Percentiles rank a stretch among this genome's conserved stretches.
These are phyloP conservation scores for Eptesicus fuscus DNA, from an alignment of 2,113 vertebrate species.

Conservation along the genomic window DNA sequence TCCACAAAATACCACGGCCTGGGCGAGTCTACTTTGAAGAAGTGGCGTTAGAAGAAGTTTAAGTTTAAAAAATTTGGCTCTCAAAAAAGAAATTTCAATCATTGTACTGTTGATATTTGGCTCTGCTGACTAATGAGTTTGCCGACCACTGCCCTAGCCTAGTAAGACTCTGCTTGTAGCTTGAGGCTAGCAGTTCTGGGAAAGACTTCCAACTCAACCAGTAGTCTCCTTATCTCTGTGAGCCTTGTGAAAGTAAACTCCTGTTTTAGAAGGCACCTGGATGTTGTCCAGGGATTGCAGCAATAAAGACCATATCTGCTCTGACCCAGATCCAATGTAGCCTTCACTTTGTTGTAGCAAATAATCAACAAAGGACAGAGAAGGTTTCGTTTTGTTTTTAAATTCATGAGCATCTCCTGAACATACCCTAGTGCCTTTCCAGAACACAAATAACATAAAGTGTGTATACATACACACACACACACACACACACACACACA, in stretches of 20 bases:
- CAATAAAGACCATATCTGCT: conserved; percentile 10
- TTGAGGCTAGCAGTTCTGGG: not conserved
- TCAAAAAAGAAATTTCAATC: too few relatives aligned
- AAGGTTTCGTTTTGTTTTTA: not conserved
- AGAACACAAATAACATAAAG: not conserved
- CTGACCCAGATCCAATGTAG: not conserved
- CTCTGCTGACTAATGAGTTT: too few relatives aligned
- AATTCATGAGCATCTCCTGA: not conserved
- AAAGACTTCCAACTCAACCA: not conserved
- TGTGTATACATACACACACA: not conserved
- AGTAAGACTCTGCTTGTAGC: not conserved
- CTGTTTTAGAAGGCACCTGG: not conserved
- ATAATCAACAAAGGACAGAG: not conserved
- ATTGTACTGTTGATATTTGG: too few relatives aligned
- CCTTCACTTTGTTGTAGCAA: not conserved
- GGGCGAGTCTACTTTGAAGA: too few relatives aligned
- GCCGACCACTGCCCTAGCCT: not conserved
- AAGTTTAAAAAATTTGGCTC: too few relatives aligned
- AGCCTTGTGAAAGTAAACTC: not conserved
- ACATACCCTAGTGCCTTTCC: not conserved
- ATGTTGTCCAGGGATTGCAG: not conserved
- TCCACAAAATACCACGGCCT: too few relatives aligned
- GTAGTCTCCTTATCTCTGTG: not conserved
- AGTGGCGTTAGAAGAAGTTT: too few relatives aligned
- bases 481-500: not conserved